Conservation (phyloP, 2,888 invertebrate genomes). For the Asteroscopus sphinx region DNA sequence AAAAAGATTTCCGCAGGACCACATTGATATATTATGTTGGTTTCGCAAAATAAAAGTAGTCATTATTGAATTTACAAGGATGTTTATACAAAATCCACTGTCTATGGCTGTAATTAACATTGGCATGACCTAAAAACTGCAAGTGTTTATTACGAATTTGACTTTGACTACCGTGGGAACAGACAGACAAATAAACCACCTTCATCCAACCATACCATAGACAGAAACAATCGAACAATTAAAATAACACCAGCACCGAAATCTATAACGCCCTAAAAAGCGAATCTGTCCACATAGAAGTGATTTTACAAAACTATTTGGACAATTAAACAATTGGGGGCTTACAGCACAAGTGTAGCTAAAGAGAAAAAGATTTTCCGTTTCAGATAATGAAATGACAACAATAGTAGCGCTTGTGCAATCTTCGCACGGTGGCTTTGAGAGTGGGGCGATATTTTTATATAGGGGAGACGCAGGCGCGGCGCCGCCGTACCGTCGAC, state of each 20-base stretch:
- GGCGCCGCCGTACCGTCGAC: constrained; percentile 83
- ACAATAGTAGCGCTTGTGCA: constrained; percentile 86
- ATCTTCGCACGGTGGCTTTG: constrained; percentile 82
- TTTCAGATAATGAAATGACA: constrained; percentile 89
- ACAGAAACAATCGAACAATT: constrained; percentile 78
- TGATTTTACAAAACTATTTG: constrained; percentile 75
- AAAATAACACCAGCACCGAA: constrained; percentile 64
- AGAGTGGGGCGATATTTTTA: constrained; percentile 88
- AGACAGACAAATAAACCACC: constrained; percentile 51
- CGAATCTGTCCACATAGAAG: constrained; percentile 72
- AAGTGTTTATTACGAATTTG: constrained; percentile 72
- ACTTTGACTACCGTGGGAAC: constrained; percentile 81
- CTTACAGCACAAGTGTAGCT: constrained; percentile 80
- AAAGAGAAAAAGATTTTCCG: constrained; percentile 89
- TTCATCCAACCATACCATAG: constrained; percentile 63
- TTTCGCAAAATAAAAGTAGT: too few relatives aligned
- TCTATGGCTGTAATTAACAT: constrained; percentile 61
- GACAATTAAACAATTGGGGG: constrained; percentile 88
- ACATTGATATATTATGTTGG: too few relatives aligned
- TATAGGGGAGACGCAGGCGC: constrained; percentile 81
- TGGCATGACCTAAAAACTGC: constrained; percentile 66
- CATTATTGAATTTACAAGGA: constrained; percentile 1
- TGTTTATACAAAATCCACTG: constrained; percentile 18
- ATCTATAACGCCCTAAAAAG: constrained; percentile 65
- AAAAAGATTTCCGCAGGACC: too few relatives aligned